Evolutionary conservation across 2,797 vertebrate genomes (phyloP).

Genomic region (Semaprochilodus insignis): DNA sequence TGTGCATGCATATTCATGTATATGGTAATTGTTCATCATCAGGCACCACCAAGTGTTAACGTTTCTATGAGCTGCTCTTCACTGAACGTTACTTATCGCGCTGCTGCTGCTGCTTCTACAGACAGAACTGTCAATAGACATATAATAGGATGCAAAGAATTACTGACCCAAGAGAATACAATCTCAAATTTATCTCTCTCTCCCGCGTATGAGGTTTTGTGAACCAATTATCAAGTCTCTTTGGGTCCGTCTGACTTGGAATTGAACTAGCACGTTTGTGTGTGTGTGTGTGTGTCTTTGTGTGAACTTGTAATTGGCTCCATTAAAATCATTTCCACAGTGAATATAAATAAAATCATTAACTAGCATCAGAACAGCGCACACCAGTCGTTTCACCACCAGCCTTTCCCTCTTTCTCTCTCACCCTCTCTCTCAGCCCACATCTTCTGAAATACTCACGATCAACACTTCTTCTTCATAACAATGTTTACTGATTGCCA

Average conservation of each 20-base stretch:
- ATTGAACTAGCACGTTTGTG: background rate
- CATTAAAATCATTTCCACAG: slow-evolving; percentile 8
- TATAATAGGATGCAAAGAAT: background rate
- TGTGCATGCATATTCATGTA: slow-evolving; percentile 15
- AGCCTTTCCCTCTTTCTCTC: background rate
- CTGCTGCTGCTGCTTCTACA: background rate
- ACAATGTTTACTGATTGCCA: background rate
- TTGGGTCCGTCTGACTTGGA: too few species aligned
- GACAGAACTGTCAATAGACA: background rate
- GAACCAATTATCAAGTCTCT: slow-evolving; percentile 2
- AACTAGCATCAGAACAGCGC: background rate
- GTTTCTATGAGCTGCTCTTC: background rate
- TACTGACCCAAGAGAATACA: background rate
- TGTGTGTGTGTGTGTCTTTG: background rate
- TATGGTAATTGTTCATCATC: background rate
- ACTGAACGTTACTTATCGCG: background rate
- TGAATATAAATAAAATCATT: slow-evolving; percentile 29
- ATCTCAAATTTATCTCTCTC: background rate
- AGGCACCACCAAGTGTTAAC: background rate
- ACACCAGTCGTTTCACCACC: background rate
- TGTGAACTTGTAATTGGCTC: slow-evolving; percentile 17
- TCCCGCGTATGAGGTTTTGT: background rate
- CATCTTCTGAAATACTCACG: background rate
- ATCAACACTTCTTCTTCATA: background rate
- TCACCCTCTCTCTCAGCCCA: background rate